A percentile compares a stretch with the other conserved stretches of the same genome.
Evolutionary conservation across 37 sponge, comb jelly and placozoan species (phyloP).

Genomic region (Theonella swinhoei): DNA sequence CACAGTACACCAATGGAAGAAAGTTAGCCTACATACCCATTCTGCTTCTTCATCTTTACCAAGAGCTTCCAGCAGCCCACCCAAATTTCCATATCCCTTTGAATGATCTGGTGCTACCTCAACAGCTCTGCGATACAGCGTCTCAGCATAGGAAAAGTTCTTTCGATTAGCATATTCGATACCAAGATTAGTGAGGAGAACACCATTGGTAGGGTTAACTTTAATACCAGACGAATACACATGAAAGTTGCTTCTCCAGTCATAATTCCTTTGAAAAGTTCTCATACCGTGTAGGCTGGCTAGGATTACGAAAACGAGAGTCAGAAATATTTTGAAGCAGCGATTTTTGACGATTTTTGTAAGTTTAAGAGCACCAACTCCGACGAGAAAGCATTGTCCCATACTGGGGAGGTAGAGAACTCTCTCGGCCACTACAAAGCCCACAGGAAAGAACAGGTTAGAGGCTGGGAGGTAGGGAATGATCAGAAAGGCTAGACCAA

Average conservation of each 20-base stretch:
- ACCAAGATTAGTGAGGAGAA: slow-evolving; percentile 85
- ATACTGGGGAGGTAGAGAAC: slow-evolving; percentile 90
- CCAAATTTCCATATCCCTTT: slow-evolving; percentile 70
- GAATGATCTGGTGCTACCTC: slow-evolving; percentile 55
- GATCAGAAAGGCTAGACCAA: slow-evolving; percentile 36
- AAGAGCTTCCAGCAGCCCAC: slow-evolving; percentile 72
- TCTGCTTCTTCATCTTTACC: slow-evolving; percentile 69
- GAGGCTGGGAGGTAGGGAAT: slow-evolving; percentile 90
- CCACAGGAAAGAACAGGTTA: slow-evolving; percentile 86
- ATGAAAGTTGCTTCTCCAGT: slow-evolving; percentile 66
- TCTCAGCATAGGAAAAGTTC: slow-evolving; percentile 70
- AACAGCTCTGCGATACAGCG: slow-evolving; percentile 36
- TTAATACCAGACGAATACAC: slow-evolving; percentile 76
- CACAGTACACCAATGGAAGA: slow-evolving; percentile 33
- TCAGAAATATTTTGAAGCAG: not conserved
- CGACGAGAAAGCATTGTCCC: slow-evolving; percentile 41
- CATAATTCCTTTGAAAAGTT: slow-evolving; percentile 65
- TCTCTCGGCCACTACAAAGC: slow-evolving; percentile 92
- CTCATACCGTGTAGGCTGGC: slow-evolving; percentile 27
- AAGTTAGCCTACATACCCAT: slow-evolving; percentile 16
- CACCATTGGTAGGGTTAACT: slow-evolving; percentile 77
- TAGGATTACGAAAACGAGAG: slow-evolving; percentile 7
- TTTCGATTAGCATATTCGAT: slow-evolving; percentile 58
- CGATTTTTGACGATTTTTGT: not conserved
- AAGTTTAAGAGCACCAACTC: not conserved